Evolutionary conservation across 1,140 invertebrate genomes (phyloP).

Genomic region (Cydia splendana): DNA sequence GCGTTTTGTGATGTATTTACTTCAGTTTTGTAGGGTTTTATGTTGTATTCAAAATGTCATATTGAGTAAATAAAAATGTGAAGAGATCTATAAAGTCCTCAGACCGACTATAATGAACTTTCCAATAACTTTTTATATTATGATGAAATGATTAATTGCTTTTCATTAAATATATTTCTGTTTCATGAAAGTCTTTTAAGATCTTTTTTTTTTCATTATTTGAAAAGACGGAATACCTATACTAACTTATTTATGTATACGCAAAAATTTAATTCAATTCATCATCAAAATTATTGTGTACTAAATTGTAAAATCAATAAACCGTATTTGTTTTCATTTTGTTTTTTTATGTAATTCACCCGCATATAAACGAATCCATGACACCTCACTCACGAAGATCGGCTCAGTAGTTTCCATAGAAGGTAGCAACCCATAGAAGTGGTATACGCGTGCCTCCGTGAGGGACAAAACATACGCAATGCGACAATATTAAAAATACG

Average conservation of each 20-base stretch:
- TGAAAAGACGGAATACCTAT: not conserved
- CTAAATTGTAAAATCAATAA: not conserved
- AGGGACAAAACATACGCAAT: no score
- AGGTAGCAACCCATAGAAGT: no score
- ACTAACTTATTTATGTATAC: not conserved
- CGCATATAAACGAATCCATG: not conserved
- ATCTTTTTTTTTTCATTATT: not conserved
- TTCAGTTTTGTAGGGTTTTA: not conserved
- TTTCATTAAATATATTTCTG: no score
- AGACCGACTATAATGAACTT: no score
- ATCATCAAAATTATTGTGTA: conserved; percentile 5
- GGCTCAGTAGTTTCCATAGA: no score
- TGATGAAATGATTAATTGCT: no score
- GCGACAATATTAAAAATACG: no score
- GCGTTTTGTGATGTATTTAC: conserved; percentile 1
- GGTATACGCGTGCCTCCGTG: no score
- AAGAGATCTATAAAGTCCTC: no score
- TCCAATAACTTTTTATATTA: no score
- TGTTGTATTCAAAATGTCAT: not conserved
- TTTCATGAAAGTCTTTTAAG: not conserved
- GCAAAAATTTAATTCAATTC: not conserved
- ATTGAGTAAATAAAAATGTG: no score
- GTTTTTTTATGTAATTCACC: not conserved
- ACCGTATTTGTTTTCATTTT: not conserved
- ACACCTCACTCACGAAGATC: no score